Conservation (phyloP, 2,797 vertebrate species). For the Darevskia mixta region DNA sequence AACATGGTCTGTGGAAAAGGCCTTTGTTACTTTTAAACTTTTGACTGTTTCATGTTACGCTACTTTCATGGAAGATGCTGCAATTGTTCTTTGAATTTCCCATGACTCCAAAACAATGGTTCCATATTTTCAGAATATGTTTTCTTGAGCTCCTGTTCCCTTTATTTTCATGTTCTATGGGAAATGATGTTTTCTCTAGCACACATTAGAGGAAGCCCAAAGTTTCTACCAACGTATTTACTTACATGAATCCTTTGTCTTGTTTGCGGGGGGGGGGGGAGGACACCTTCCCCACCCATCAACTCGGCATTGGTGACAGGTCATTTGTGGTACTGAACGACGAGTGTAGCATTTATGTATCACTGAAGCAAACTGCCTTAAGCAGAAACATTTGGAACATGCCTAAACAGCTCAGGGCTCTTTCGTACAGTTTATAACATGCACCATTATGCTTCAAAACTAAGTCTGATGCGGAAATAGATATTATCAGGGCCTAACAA, state of each 20-base stretch:
- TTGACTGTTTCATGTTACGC: neutral
- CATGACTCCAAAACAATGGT: neutral
- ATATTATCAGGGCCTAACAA: conserved; percentile 1
- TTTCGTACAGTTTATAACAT: conserved; percentile 3
- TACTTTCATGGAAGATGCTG: neutral
- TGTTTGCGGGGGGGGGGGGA: neutral
- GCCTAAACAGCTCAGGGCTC: neutral
- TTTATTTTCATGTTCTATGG: neutral
- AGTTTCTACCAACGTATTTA: neutral
- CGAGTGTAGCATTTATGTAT: neutral
- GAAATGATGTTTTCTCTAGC: neutral
- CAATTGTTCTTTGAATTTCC: neutral
- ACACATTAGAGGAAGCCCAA: too few species aligned
- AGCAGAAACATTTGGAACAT: conserved; percentile 14
- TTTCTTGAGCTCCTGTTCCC: neutral
- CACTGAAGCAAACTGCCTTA: neutral
- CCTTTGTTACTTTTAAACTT: neutral
- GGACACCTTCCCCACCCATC: neutral
- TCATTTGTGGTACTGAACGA: neutral
- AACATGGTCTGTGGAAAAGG: neutral
- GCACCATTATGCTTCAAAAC: conserved; percentile 4
- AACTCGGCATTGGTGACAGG: neutral
- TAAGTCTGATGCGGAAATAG: neutral
- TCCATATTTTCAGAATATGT: neutral
- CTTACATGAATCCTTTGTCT: neutral